Conservation (phyloP, 1,140 invertebrate species). For the Rhopalosiphum padi region DNA sequence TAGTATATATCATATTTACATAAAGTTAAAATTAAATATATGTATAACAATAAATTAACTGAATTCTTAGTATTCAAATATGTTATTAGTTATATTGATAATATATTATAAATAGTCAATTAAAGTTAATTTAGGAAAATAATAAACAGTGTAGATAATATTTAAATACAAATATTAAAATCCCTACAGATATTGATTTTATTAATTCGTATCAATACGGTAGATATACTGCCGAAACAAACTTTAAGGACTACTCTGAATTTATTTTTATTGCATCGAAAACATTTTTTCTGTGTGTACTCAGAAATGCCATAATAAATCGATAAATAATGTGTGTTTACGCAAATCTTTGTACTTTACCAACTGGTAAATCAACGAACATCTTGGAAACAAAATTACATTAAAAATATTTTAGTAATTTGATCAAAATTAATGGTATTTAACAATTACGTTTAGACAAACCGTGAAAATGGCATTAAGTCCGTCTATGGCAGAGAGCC, state of each 20-base stretch:
- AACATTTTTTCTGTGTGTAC: neutral
- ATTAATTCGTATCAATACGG: neutral
- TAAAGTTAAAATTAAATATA: neutral
- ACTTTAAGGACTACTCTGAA: no score
- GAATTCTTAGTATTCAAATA: neutral
- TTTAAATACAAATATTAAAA: neutral
- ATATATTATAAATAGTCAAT: neutral
- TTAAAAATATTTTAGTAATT: neutral
- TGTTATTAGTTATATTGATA: no score
- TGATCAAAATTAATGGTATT: neutral
- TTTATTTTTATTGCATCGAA: neutral
- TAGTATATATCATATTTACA: neutral
- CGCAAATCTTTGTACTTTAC: neutral
- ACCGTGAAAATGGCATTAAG: slow-evolving; percentile 68
- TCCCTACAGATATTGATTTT: no score
- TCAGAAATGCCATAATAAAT: neutral
- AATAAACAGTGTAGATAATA: neutral
- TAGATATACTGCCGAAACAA: no score
- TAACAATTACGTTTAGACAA: neutral
- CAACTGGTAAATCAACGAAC: neutral
- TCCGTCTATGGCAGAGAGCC: slow-evolving; percentile 90
- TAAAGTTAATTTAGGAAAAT: neutral
- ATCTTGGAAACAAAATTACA: neutral
- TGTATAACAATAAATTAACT: neutral
- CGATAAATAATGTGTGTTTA: neutral